Evolutionary conservation across 2,797 vertebrate species (phyloP).

Genomic region (Jordanella pulchra): DNA sequence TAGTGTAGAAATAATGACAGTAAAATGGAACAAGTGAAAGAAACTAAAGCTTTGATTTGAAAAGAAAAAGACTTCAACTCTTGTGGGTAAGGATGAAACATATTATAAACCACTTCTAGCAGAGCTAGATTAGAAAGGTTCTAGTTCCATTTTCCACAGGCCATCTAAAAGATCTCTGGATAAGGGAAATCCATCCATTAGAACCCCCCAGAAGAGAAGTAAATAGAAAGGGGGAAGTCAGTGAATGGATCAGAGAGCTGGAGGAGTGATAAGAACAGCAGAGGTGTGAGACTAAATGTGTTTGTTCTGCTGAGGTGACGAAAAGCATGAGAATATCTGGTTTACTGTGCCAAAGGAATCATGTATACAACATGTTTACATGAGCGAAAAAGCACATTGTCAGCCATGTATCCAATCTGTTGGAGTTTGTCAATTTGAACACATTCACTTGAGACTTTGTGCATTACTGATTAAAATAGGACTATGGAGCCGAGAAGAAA

Average conservation of each 20-base stretch:
- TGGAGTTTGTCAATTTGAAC: neutral
- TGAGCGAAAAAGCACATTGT: neutral
- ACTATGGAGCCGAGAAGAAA: no score
- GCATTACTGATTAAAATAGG: no score
- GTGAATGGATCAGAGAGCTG: conserved; percentile 49
- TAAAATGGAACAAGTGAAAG: neutral
- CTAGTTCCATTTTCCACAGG: conserved; percentile 61
- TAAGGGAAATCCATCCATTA: conserved; percentile 66
- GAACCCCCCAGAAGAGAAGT: conserved; percentile 44
- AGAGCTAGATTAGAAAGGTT: conserved; percentile 61
- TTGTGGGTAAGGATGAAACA: conserved; percentile 55
- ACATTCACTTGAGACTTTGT: no score
- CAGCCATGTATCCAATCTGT: neutral
- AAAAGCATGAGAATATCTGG: conserved; percentile 13
- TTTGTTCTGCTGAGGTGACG: conserved; percentile 36
- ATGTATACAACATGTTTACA: conserved; percentile 1
- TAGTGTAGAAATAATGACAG: neutral
- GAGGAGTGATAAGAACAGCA: conserved; percentile 52
- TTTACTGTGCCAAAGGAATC: conserved; percentile 18
- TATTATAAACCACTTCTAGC: conserved; percentile 69
- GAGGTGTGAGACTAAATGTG: conserved; percentile 38
- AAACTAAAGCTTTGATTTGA: neutral
- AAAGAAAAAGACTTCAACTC: conserved; percentile 22
- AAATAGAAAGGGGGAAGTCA: conserved; percentile 30
- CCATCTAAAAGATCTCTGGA: conserved; percentile 64